Conservation (phyloP, 2,888 invertebrate genomes). For the Coenonympha arcania region DNA sequence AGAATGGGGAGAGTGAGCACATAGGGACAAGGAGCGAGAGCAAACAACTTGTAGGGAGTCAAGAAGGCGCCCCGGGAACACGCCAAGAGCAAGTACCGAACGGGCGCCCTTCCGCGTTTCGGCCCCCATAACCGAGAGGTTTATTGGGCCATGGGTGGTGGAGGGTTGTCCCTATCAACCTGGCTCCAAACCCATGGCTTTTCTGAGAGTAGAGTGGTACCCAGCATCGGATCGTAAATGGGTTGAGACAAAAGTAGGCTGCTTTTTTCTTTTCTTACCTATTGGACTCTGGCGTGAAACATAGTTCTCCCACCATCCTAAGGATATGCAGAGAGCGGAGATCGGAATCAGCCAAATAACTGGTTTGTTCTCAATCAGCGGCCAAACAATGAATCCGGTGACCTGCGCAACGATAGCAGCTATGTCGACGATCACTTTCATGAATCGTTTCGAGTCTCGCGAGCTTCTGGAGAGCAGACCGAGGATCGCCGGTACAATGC, state of each 20-base stretch:
- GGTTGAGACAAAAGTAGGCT: neutral
- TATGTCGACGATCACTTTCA: constrained; percentile 87
- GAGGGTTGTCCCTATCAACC: too few relatives aligned
- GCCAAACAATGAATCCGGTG: constrained; percentile 94
- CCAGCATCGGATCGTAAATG: too few relatives aligned
- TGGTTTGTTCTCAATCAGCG: constrained; percentile 83
- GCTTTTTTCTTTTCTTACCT: constrained; percentile 56
- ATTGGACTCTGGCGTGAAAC: constrained; percentile 89
- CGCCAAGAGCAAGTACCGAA: too few relatives aligned
- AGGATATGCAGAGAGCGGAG: constrained; percentile 87
- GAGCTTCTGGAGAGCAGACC: constrained; percentile 87
- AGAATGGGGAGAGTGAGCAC: too few relatives aligned
- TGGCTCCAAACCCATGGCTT: too few relatives aligned
- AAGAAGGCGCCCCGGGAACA: too few relatives aligned
- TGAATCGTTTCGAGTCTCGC: constrained; percentile 83
- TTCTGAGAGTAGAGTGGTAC: too few relatives aligned
- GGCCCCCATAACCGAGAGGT: too few relatives aligned
- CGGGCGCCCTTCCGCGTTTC: too few relatives aligned
- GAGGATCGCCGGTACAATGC: constrained; percentile 87
- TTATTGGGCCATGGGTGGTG: too few relatives aligned
- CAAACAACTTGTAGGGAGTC: too few relatives aligned
- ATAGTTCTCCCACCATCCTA: constrained; percentile 99
- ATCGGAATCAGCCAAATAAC: constrained; percentile 90
- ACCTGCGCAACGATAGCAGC: constrained; percentile 90
- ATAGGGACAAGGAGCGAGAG: too few relatives aligned